Percentiles rank a stretch among this genome's conserved stretches.
These are phyloP conservation scores for Adelosebastes latens DNA, from an alignment of 2,797 vertebrate genomes.

Conservation along the genomic window DNA sequence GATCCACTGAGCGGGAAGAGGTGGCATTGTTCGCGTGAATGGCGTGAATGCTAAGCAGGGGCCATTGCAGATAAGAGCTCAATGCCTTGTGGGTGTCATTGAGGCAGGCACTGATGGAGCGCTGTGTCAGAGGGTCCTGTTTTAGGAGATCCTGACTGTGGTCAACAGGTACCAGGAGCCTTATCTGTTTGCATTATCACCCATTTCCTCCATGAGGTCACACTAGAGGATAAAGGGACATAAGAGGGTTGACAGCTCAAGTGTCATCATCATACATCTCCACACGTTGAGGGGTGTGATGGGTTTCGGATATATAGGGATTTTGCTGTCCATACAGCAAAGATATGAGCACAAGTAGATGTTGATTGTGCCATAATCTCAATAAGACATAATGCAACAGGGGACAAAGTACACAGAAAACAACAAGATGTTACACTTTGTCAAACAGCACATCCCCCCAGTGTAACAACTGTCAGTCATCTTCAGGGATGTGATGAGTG, in stretches of 20 bases:
- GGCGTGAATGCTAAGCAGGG: conserved; percentile 85
- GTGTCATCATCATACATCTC: conserved; percentile 71
- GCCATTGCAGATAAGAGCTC: conserved; percentile 83
- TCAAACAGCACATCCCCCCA: conserved; percentile 23
- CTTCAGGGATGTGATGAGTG: conserved; percentile 37
- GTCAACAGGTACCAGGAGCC: conserved; percentile 77
- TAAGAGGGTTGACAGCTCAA: conserved; percentile 74
- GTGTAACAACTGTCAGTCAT: conserved; percentile 39
- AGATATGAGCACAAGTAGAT: conserved; percentile 29
- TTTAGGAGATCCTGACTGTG: conserved; percentile 79
- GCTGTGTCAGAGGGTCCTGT: conserved; percentile 77
- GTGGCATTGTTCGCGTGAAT: conserved; percentile 84
- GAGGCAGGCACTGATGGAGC: conserved; percentile 81
- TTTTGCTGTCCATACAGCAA: conserved; percentile 43
- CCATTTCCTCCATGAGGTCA: conserved; percentile 82
- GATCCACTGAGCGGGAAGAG: conserved; percentile 80
- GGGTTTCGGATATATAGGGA: conserved; percentile 13
- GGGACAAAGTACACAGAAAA: conserved; percentile 10
- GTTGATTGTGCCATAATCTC: conserved; percentile 36
- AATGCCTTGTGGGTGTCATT: conserved; percentile 81
- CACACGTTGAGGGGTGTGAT: conserved; percentile 37
- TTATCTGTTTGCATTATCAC: conserved; percentile 86
- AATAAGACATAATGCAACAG: conserved; percentile 20
- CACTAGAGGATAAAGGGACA: conserved; percentile 71
- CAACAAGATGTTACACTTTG: conserved; percentile 22